phyloP scores from a whole-genome alignment of 2,113 vertebrate species.

The Lepus americanus region DNA sequence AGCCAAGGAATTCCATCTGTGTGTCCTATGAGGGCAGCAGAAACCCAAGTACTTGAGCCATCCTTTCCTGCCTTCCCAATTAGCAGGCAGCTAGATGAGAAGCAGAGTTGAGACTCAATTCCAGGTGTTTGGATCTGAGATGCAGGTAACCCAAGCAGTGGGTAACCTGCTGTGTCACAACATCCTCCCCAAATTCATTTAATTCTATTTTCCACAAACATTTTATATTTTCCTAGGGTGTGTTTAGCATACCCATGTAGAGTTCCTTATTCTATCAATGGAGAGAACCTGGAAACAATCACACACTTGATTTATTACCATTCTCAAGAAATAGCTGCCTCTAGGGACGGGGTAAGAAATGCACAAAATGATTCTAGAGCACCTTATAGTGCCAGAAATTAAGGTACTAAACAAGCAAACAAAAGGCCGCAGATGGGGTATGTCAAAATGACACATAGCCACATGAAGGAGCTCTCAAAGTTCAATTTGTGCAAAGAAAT shows the following conservation, averaged over 20 bases:
- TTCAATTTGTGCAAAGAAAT: neutral
- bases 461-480: neutral
- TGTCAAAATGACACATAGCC: neutral
- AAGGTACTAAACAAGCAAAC: neutral
- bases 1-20: no score
- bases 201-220: no score
- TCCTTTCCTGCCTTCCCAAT: no score
- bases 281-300: neutral
- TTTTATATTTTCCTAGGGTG: no score
- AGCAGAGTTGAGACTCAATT: no score
- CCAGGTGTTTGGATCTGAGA: no score
- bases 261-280: neutral
- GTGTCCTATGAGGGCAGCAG: no score
- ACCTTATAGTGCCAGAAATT: neutral
- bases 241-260: neutral
- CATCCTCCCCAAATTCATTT: no score
- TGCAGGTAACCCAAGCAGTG: no score
- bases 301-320: neutral
- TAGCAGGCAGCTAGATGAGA: no score
- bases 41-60: no score
- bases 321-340: slow-evolving; percentile 11
- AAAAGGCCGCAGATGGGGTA: neutral
- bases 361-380: neutral
- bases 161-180: no score
- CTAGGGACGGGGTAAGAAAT: neutral